Evolutionary conservation across 1,140 invertebrate species (phyloP).

Genomic region (Tachypleus tridentatus): DNA sequence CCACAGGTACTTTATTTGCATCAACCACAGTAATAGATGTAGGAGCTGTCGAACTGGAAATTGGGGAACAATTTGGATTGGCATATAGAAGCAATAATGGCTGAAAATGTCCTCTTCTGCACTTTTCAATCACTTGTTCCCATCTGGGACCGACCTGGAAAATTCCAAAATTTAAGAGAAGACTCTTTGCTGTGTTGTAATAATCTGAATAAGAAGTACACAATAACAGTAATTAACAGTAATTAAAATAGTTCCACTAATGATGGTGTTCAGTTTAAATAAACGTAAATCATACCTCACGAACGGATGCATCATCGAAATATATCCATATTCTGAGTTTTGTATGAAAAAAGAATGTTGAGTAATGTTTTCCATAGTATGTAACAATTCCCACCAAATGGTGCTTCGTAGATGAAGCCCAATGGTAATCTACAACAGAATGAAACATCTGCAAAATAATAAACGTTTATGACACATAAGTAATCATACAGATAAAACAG

Average conservation of each 20-base stretch:
- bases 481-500: too few relatives aligned
- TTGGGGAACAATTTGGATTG: slow-evolving; percentile 57
- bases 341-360: slow-evolving; percentile 91
- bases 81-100: slow-evolving; percentile 83
- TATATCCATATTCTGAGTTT: slow-evolving; percentile 88
- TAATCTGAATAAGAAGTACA: not conserved
- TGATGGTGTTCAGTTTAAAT: too few relatives aligned
- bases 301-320: slow-evolving; percentile 89
- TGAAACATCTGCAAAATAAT: slow-evolving; percentile 46
- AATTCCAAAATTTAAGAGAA: too few relatives aligned
- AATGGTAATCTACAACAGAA: slow-evolving; percentile 64
- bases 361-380: slow-evolving; percentile 94
- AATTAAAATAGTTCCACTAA: too few relatives aligned
- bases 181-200: too few relatives aligned
- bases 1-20: too few relatives aligned
- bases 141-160: slow-evolving; percentile 64
- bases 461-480: too few relatives aligned
- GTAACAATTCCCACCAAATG: slow-evolving; percentile 85
- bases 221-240: too few relatives aligned
- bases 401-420: slow-evolving; percentile 52
- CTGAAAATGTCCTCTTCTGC: slow-evolving; percentile 76
- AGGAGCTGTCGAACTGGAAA: slow-evolving; percentile 59
- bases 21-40: slow-evolving; percentile 42
- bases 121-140: slow-evolving; percentile 83
- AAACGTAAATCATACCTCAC: slow-evolving; percentile 46